Evolutionary conservation across 2,888 invertebrate genomes (phyloP).

Genomic region (Melanostoma mellinum): DNA sequence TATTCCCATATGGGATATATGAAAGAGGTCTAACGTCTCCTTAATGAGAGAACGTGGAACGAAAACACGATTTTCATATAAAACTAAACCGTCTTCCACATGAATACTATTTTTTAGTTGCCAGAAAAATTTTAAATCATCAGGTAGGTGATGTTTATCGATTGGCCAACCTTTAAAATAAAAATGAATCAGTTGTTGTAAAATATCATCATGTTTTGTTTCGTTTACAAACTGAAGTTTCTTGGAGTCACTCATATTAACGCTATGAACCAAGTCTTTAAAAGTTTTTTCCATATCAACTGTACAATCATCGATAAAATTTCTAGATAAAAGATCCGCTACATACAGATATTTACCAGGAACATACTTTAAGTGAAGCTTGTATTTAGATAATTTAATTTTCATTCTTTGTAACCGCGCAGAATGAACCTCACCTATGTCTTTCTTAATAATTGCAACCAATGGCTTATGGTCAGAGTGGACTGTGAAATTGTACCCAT

Average conservation of each 20-base stretch:
- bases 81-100: conserved; percentile 21
- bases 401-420: conserved; percentile 40
- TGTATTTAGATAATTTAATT: conserved; percentile 47
- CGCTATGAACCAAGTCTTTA: conserved; percentile 29
- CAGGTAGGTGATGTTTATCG: conserved; percentile 10
- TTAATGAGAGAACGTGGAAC: conserved; percentile 33
- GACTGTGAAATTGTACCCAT: conserved; percentile 25
- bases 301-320: conserved; percentile 24
- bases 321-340: conserved; percentile 39
- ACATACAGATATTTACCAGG: conserved; percentile 42
- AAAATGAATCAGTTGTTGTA: conserved; percentile 1
- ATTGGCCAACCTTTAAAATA: conserved; percentile 19
- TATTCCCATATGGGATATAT: conserved; percentile 49
- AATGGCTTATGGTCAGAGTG: conserved; percentile 37
- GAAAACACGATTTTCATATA: conserved; percentile 40
- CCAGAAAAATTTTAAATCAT: conserved; percentile 19
- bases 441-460: conserved; percentile 36
- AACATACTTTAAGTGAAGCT: conserved; percentile 33
- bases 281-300: conserved; percentile 17
- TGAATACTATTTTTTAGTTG: conserved; percentile 22
- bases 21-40: conserved; percentile 37
- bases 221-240: conserved; percentile 27
- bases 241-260: conserved; percentile 31
- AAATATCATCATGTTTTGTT: conserved; percentile 9
- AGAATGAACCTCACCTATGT: conserved; percentile 43